phyloP scores from a whole-genome alignment of 2,888 invertebrate species.

The Thera obeliscata region DNA sequence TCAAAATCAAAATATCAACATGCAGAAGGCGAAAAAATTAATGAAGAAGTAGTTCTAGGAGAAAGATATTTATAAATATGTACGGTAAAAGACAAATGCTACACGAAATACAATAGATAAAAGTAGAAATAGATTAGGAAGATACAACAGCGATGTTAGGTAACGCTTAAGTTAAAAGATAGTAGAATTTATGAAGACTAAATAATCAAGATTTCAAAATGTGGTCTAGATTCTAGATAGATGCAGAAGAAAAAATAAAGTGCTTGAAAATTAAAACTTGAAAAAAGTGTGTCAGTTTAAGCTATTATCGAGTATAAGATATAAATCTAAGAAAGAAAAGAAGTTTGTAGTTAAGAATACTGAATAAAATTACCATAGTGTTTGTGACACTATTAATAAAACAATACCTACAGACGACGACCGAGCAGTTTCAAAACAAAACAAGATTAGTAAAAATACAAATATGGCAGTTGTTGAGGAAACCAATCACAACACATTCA shows the following conservation, averaged over 20 bases:
- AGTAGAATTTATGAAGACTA: no score
- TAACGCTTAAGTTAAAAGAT: no score
- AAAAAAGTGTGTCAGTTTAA: no score
- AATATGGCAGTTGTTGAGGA: constrained; percentile 51
- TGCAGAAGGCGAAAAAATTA: no score
- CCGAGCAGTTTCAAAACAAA: constrained; percentile 41
- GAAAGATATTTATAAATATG: not conserved
- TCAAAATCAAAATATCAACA: not conserved
- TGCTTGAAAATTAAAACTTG: no score
- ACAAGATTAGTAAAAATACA: constrained; percentile 43
- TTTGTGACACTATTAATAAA: not conserved
- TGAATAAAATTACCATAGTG: not conserved
- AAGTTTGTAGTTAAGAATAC: not conserved
- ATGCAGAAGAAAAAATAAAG: constrained; percentile 1
- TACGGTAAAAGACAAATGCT: not conserved
- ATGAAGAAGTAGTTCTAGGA: no score
- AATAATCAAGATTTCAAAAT: not conserved
- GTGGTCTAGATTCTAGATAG: not conserved
- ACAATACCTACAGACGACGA: constrained; percentile 29
- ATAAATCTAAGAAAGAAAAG: no score
- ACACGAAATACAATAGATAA: no score
- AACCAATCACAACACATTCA: constrained; percentile 51
- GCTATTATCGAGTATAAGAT: no score
- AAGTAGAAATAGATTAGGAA: not conserved
- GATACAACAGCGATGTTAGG: not conserved